Base-by-base conservation (phyloP, 2,888 invertebrate species). In the Linnaemya vulpina region DNA sequence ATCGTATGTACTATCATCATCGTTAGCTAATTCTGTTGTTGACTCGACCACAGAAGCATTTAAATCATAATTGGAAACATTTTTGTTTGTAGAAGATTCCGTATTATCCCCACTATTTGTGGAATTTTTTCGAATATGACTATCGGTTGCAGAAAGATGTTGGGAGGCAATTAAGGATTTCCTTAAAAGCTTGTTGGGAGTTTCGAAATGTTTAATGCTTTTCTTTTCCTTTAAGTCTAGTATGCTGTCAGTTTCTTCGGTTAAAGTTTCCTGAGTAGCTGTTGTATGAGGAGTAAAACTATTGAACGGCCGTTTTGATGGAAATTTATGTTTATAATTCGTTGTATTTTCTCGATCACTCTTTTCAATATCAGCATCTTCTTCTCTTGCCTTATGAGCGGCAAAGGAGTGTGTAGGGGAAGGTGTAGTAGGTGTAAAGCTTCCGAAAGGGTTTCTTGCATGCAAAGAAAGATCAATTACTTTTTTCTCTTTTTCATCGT, bases 241-340 rank as follows among this genome's bases (percentile, higher is more conserved):
- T 22, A 1, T n/a, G 9, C n/a, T 62, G 2, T 53, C 13, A 35
- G 13, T 13, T 25, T 20, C 30, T 0, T 11, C 9, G 35, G 13
- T 22, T 35, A 7, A 4, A 22, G 17, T n/a, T 58, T 80, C 73
- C 0, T 81, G 35, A 3, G 60, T 70, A 1, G 53, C 40, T n/a
- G 49, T 73, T 51, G 46, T 70, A 11, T 71, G 22, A n/a, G 80
- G 74, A 15, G 51, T 73, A 10, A 78, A 58, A n/a, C 62, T 13
- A 43, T 11, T 13, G 13, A 49, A 35, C 11, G 74, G 68, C n/a
- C 55, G 62, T 46, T 78, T 75, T 17, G 84, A 73, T 13, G 73
- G 25, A 55, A 49, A 60, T 20, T 10, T 30, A 43, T 78, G 79
- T 67, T 84, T 80, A 10, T 20, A 3, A 35, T 20, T 8, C 8